Evolutionary conservation across 1,140 invertebrate genomes (phyloP).

Genomic region (Heliconius melpomene): DNA sequence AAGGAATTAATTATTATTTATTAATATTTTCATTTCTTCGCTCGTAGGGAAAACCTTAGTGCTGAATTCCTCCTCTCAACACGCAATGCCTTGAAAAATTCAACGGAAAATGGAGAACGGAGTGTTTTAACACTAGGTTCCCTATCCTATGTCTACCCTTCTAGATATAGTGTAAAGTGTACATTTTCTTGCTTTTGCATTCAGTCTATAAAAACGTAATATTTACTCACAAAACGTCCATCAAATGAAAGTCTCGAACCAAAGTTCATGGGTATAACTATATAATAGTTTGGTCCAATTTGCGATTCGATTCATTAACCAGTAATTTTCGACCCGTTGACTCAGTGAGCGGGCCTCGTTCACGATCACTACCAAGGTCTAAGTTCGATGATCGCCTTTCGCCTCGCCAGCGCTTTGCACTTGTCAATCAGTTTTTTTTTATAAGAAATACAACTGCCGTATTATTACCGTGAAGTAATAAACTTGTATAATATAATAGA

Average conservation of each 20-base stretch:
- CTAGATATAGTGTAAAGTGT: too few relatives aligned
- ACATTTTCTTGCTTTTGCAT: too few relatives aligned
- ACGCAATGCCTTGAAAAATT: too few relatives aligned
- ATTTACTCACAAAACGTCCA: neutral
- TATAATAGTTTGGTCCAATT: conserved; percentile 12
- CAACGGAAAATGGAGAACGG: too few relatives aligned
- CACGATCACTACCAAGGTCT: conserved; percentile 66
- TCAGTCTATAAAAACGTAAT: too few relatives aligned
- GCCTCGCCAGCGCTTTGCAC: conserved; percentile 31
- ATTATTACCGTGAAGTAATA: conserved; percentile 7
- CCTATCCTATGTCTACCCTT: too few relatives aligned
- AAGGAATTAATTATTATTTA: too few relatives aligned
- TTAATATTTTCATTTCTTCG: too few relatives aligned
- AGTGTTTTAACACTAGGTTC: too few relatives aligned
- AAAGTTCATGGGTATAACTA: conserved; percentile 22
- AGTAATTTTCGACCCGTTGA: conserved; percentile 27
- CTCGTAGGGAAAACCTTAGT: too few relatives aligned
- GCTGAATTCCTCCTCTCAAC: too few relatives aligned
- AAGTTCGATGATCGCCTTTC: conserved; percentile 69
- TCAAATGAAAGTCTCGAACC: conserved; percentile 11
- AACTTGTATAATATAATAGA: neutral
- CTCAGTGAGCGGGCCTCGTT: conserved; percentile 51
- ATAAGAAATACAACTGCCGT: conserved; percentile 5
- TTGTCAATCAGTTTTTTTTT: conserved; percentile 31
- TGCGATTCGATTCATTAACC: conserved; percentile 23